phyloP scores from a whole-genome alignment of 2,797 vertebrate genomes.

The Argya squamiceps region DNA sequence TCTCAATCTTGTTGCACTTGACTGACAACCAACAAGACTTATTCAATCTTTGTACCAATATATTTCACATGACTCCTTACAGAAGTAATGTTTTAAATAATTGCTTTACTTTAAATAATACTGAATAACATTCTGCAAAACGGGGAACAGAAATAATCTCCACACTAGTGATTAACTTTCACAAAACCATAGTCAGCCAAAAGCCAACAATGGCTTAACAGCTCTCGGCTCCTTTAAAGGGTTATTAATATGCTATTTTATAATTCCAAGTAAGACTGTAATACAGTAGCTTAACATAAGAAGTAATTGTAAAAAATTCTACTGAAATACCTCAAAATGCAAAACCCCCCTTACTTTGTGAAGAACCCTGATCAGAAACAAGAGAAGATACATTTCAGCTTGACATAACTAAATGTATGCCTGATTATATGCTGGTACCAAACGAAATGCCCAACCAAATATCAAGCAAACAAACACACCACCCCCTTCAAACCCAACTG shows the following conservation, averaged over 20 bases:
- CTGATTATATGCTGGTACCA: neutral
- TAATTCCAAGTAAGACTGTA: constrained; percentile 39
- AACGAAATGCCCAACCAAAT: neutral
- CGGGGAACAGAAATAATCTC: constrained; percentile 1
- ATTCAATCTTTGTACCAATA: constrained; percentile 11
- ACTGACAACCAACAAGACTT: constrained; percentile 59
- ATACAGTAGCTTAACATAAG: constrained; percentile 33
- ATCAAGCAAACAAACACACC: neutral
- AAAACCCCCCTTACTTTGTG: neutral
- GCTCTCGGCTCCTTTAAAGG: neutral
- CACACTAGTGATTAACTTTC: neutral
- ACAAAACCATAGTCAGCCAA: constrained; percentile 1
- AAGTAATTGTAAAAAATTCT: constrained; percentile 49
- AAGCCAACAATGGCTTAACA: constrained; percentile 28
- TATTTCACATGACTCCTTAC: neutral
- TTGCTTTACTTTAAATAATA: constrained; percentile 31
- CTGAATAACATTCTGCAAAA: neutral
- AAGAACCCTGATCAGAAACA: constrained; percentile 28
- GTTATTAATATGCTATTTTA: constrained; percentile 13
- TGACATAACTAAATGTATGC: neutral
- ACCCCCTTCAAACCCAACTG: fast-evolving
- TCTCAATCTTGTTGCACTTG: constrained; percentile 64
- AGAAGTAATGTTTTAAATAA: constrained; percentile 33
- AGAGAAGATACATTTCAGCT: neutral
- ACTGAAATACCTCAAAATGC: constrained; percentile 2